These are phyloP conservation scores for Sibirionetta formosa DNA, from an alignment of 2,797 vertebrate genomes.

Conservation along the genomic window DNA sequence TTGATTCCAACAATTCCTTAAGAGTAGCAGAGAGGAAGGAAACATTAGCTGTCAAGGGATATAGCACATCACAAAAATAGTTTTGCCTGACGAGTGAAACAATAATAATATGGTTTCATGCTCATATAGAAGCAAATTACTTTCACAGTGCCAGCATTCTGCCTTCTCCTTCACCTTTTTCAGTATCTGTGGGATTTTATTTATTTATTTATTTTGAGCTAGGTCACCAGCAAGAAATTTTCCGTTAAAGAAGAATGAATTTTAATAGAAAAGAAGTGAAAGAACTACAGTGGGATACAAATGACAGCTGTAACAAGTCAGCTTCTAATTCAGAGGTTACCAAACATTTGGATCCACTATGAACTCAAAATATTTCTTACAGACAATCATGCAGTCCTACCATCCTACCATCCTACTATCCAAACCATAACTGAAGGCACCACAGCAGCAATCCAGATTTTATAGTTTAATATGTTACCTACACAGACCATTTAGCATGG, in stretches of 20 bases:
- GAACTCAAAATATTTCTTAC: neutral
- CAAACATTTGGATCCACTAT: neutral
- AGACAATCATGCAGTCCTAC: neutral
- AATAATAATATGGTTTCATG: conserved; percentile 37
- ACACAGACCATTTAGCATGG: neutral
- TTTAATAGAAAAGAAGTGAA: neutral
- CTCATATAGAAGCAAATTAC: conserved; percentile 46
- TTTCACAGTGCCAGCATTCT: conserved; percentile 36
- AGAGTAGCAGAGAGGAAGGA: conserved; percentile 42
- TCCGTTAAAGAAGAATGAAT: neutral
- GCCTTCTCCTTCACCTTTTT: neutral
- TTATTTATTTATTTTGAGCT: neutral
- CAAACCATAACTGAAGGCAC: neutral
- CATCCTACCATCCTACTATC: neutral
- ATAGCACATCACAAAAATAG: conserved; percentile 58
- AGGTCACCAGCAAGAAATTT: neutral
- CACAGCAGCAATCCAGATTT: neutral
- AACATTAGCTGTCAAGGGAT: conserved; percentile 46
- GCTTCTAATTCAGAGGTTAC: neutral
- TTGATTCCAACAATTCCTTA: conserved; percentile 38
- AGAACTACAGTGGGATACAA: neutral
- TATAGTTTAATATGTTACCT: neutral
- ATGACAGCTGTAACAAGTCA: neutral
- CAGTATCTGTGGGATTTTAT: neutral
- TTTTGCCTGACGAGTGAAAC: conserved; percentile 41